Evolutionary conservation across 2,888 invertebrate species (phyloP).

Genomic region (Achlya flavicornis): DNA sequence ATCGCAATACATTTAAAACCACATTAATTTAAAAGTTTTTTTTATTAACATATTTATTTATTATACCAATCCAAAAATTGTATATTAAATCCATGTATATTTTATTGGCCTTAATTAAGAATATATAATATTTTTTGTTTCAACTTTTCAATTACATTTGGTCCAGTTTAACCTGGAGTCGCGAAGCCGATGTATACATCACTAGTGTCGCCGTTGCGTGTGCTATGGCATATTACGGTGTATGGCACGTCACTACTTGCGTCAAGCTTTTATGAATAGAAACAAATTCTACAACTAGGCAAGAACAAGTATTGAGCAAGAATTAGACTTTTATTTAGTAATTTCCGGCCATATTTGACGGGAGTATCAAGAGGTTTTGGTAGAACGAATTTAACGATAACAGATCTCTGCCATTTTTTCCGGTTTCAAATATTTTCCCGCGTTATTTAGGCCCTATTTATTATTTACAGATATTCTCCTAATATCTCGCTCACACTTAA

Average conservation of each 20-base stretch:
- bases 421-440: neutral
- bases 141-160: conserved; percentile 66
- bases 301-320: conserved; percentile 79
- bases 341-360: conserved; percentile 52
- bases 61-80: conserved; percentile 80
- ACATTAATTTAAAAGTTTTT: conserved; percentile 72
- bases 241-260: conserved; percentile 77
- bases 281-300: conserved; percentile 65
- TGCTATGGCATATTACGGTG: conserved; percentile 61
- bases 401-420: neutral
- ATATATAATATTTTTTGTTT: conserved; percentile 54
- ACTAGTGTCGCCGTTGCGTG: conserved; percentile 50
- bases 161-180: conserved; percentile 74
- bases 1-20: conserved; percentile 78
- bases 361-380: neutral
- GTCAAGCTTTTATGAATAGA: conserved; percentile 55
- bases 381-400: neutral
- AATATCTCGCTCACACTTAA: neutral
- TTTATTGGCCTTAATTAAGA: conserved; percentile 52
- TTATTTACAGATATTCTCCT: neutral
- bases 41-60: conserved; percentile 70
- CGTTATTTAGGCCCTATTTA: neutral
- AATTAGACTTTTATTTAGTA: conserved; percentile 53
- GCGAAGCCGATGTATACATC: conserved; percentile 58
- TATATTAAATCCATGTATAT: conserved; percentile 71